These are phyloP conservation scores for Plectrocnemia conspersa DNA, from an alignment of 1,140 invertebrate species.

Conservation along the genomic window DNA sequence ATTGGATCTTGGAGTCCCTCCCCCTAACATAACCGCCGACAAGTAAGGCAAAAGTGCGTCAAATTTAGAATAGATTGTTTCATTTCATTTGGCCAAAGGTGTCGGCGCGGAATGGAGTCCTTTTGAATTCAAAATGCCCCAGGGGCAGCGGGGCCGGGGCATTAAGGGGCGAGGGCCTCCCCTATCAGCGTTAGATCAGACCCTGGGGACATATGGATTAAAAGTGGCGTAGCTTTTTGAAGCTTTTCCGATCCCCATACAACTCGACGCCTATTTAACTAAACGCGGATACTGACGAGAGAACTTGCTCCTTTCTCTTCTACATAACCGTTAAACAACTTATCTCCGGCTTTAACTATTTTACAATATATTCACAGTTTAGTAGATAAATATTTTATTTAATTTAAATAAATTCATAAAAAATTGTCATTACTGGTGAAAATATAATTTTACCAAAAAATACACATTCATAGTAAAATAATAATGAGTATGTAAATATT, in stretches of 20 bases:
- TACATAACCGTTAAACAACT: too few relatives aligned
- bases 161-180: conserved; percentile 25
- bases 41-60: not conserved
- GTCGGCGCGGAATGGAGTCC: conserved; percentile 36
- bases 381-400: too few relatives aligned
- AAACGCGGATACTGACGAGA: too few relatives aligned
- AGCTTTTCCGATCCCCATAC: conserved; percentile 22
- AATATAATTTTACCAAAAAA: too few relatives aligned
- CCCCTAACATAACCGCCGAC: conserved; percentile 11
- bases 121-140: conserved; percentile 35
- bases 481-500: too few relatives aligned
- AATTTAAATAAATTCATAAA: too few relatives aligned
- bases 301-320: too few relatives aligned
- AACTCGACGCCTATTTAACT: conserved; percentile 32
- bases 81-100: conserved; percentile 37
- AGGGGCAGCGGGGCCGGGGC: conserved; percentile 26
- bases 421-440: too few relatives aligned
- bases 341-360: too few relatives aligned
- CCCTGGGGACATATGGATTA: conserved; percentile 37
- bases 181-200: conserved; percentile 36
- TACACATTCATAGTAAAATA: too few relatives aligned
- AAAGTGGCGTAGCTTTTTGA: conserved; percentile 36
- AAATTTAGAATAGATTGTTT: conserved; percentile 33
- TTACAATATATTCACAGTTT: too few relatives aligned
- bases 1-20: too few relatives aligned